Conservation (phyloP, 1,140 invertebrate species). For the Drosophila ironensis region DNA sequence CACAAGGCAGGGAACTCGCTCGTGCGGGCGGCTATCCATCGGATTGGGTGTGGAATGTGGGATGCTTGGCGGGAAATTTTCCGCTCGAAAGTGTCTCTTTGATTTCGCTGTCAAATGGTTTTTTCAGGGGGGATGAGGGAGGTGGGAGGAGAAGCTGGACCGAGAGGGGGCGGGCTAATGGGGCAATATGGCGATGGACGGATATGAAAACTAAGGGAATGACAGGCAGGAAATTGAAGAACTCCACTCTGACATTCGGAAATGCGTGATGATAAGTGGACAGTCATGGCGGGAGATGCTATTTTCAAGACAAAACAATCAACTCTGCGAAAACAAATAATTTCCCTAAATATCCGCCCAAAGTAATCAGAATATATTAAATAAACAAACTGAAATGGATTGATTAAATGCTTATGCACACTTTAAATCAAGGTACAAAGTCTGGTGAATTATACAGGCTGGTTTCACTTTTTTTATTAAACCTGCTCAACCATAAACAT, state of each 20-base stretch:
- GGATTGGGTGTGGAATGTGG: slow-evolving; percentile 31
- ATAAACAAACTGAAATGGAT: too few species aligned
- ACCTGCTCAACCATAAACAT: too few species aligned
- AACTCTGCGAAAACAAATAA: too few species aligned
- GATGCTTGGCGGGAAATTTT: slow-evolving; percentile 32
- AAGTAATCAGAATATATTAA: too few species aligned
- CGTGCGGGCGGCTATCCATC: background rate
- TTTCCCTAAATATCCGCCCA: too few species aligned
- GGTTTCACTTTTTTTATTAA: too few species aligned
- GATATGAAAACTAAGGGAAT: slow-evolving; percentile 9
- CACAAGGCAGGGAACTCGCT: slow-evolving; percentile 7
- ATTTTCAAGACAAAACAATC: background rate
- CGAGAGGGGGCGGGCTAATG: background rate
- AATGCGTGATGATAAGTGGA: slow-evolving; percentile 32
- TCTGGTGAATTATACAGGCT: too few species aligned
- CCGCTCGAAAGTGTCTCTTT: slow-evolving; percentile 45
- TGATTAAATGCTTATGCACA: too few species aligned
- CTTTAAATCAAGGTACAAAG: too few species aligned
- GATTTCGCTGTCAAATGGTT: slow-evolving; percentile 39
- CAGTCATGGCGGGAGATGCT: background rate
- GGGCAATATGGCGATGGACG: background rate
- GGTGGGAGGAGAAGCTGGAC: background rate
- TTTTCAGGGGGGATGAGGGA: background rate
- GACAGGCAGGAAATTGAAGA: slow-evolving; percentile 43
- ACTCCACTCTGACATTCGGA: slow-evolving; percentile 16